Conservation (phyloP, 1,140 invertebrate species). For the Pararge aegeria region DNA sequence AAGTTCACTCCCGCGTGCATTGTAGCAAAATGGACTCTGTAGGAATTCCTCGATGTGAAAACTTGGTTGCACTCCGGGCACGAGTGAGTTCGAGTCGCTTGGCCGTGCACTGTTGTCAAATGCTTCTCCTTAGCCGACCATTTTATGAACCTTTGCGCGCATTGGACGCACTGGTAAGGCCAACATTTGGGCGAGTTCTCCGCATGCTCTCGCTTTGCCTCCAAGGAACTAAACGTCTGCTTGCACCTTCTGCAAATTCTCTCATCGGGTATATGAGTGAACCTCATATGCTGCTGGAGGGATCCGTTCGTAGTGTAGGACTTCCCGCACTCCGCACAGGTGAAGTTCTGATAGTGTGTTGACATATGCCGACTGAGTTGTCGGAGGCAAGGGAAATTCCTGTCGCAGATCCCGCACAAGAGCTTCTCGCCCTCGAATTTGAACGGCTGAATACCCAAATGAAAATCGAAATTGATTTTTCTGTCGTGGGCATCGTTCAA, state of each 20-base stretch:
- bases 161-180: constrained; percentile 39
- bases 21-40: constrained; percentile 36
- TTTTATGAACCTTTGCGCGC: constrained; percentile 38
- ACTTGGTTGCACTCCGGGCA: constrained; percentile 39
- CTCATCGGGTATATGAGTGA: constrained; percentile 32
- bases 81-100: constrained; percentile 24
- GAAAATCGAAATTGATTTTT: constrained; percentile 33
- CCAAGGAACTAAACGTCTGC: constrained; percentile 37
- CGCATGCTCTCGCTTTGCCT: constrained; percentile 40
- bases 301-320: constrained; percentile 38
- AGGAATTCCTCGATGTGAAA: constrained; percentile 33
- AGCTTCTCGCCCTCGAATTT: constrained; percentile 40
- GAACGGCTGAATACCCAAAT: constrained; percentile 45
- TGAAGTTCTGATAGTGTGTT: constrained; percentile 45
- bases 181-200: constrained; percentile 37
- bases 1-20: constrained; percentile 32
- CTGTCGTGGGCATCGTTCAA: constrained; percentile 36
- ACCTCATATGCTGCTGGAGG: constrained; percentile 36
- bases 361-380: constrained; percentile 48
- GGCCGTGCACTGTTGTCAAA: constrained; percentile 36
- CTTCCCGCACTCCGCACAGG: constrained; percentile 53
- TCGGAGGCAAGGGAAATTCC: constrained; percentile 43
- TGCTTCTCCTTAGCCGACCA: constrained; percentile 39
- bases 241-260: constrained; percentile 47
- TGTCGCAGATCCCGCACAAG: constrained; percentile 42